Base-by-base conservation (phyloP, 2,113 vertebrate species). In the Gallinago undulata region DNA sequence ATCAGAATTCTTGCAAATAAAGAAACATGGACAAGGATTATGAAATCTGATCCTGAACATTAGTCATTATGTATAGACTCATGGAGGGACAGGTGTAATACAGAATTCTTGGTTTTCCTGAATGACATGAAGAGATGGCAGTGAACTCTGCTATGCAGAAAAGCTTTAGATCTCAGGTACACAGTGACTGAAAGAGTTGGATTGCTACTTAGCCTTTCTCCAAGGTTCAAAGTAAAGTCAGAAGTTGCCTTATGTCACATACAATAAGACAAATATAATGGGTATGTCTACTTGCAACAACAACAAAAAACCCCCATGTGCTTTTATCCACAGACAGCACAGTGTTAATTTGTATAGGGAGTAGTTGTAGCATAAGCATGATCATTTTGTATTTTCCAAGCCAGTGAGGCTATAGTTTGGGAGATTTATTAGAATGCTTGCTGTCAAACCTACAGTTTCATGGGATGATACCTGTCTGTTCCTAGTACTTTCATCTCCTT, bases 221-320 rank as follows among this genome's bases (percentile, higher is more conserved):
- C n/a, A n/a, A n/a, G n/a, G n/a, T n/a, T n/a, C n/a, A n/a, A n/a
- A n/a, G n/a, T n/a, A n/a, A n/a, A 27, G n/a, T 11, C 35, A 76
- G 60, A n/a, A 59, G 18, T 11, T 81, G 14, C 8, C 11, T 11
- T 59, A 22, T 60, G 22, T 87, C 43, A 43, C 25, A 16, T 11
- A 10, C 7, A 48, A 48, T 17, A 28, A 45, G 35, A 39, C 10
- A 67, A 69, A 6, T 45, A 8, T 1, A 55, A 66, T 0, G 5
- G 6, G 5, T 37, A 0, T 51, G 43, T 12, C 17, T 75, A 0
- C 25, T 16, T 10, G 5, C 23, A 76, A 7, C 24, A 45, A 6
- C 21, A 47, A 31, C 15, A 24, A 33, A 11, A 31, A 16, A 25
- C 12, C 15, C 6, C 7, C 7, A 1, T 2, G 22, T 19, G 50